Conservation (phyloP, 2,888 invertebrate genomes). For the Liopterus haemorrhoidalis region DNA sequence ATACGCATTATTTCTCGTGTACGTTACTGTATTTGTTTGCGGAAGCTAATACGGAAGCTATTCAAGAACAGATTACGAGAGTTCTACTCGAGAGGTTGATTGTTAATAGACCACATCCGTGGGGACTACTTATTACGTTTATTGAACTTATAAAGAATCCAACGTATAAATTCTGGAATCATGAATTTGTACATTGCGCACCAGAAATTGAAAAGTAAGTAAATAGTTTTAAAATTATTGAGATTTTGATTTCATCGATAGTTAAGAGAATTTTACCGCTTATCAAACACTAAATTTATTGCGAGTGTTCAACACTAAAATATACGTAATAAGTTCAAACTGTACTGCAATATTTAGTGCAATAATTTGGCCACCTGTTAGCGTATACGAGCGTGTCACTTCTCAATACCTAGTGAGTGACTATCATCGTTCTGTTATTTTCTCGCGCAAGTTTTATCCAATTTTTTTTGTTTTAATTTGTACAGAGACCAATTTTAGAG, state of each 20-base stretch:
- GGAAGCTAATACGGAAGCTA: constrained; percentile 94
- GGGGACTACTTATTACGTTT: constrained; percentile 98
- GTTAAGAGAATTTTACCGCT: no score
- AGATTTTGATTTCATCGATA: constrained; percentile 1
- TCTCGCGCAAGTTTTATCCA: no score
- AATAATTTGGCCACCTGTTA: no score
- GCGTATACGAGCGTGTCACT: no score
- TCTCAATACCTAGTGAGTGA: no score
- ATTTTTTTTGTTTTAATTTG: no score
- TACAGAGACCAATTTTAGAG: no score
- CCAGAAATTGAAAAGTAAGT: constrained; percentile 98
- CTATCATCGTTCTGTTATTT: no score
- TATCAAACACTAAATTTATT: no score
- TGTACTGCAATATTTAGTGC: no score
- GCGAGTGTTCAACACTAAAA: no score
- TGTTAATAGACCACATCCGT: constrained; percentile 97
- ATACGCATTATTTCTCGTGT: constrained; percentile 99
- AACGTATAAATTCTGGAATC: constrained; percentile 97
- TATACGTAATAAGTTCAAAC: no score
- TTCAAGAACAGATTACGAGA: constrained; percentile 96
- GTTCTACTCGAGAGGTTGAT: constrained; percentile 94
- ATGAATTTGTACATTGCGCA: constrained; percentile 98
- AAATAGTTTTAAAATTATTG: not conserved
- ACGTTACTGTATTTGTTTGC: constrained; percentile 94
- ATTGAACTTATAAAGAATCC: constrained; percentile 99